Evolutionary conservation across 2,113 vertebrate genomes (phyloP), one percentile per base, ranked within the genome.

Genomic region (Cranoglanis bouderius): DNA sequence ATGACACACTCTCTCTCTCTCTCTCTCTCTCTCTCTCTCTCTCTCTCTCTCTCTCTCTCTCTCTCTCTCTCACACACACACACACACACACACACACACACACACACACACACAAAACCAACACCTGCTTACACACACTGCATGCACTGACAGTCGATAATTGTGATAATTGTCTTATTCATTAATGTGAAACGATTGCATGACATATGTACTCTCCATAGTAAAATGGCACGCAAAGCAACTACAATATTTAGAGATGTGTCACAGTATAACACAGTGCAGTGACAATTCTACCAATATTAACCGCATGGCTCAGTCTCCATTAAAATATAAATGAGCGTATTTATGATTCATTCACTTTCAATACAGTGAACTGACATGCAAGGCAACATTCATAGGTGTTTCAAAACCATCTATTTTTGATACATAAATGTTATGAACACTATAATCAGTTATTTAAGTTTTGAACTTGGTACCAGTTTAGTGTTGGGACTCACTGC

Each of bases 81-180:
- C 78, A 55, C 53, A 59, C 46, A 55, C 51, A 32, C 78, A 55
- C 53, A 0, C 51, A 38, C 53, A 59, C 46, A 55, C 51, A 32
- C 78, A 55, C 77, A 53, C 26, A 82, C 6, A 53, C 29, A 82
- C 49, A 55, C 29, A 63, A 63, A 9, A 35, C 3, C 59, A n/a
- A 77, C 70, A 40, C 46, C 35, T n/a, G 24, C 24, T 61, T 32
- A 87, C 88, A 89, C 77, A 59, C 19, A 12, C n/a, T 29, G 46
- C 46, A 78, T 51, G 26, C 24, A 14, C 13, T 29, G 43, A 7
- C 6, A 77, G 29, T 49, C 18, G 2, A 38, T 72, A 38, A 8
- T 75, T 74, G 38, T 77, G 40, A 78, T 51, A 80, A 81, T 4
- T 55, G 16, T 19, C 75, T 49, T 46, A 4, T 51, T 32, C 18